Conservation (phyloP, 64 coral and sea anemone species). For the Stichodactyla mertensii region DNA sequence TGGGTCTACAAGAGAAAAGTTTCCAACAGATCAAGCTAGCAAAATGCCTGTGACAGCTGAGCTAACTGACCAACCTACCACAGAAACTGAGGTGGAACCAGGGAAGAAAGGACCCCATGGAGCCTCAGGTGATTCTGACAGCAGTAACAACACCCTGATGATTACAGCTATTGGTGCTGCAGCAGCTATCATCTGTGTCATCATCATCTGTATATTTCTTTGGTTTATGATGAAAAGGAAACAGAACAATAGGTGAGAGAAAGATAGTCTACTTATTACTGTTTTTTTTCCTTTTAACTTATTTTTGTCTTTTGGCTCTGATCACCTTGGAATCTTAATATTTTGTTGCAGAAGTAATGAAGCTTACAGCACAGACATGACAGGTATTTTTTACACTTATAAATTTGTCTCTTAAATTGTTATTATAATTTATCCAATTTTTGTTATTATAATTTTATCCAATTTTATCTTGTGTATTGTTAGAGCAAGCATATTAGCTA, state of each 20-base stretch:
- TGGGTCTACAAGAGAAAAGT: neutral
- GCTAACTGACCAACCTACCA: neutral
- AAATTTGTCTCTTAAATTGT: neutral
- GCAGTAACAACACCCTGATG: neutral
- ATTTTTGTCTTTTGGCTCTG: neutral
- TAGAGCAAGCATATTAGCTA: too few species aligned
- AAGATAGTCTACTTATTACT: neutral
- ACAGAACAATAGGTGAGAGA: conserved; percentile 18
- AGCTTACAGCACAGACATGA: conserved; percentile 21
- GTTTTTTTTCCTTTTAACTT: neutral
- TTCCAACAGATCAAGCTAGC: neutral
- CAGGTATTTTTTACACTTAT: neutral
- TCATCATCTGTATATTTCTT: neutral
- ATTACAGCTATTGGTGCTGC: neutral
- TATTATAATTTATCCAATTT: too few species aligned
- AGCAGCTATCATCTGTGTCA: conserved; percentile 17
- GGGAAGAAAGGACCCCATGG: neutral
- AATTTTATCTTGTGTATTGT: too few species aligned
- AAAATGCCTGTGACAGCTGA: neutral
- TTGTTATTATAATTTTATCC: too few species aligned
- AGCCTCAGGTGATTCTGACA: neutral
- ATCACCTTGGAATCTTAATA: neutral
- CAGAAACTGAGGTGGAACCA: neutral
- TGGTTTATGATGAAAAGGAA: conserved; percentile 25
- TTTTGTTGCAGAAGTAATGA: conserved; percentile 2